phyloP scores from a whole-genome alignment of 2,797 vertebrate species.

The Tauraco hartlaubi region DNA sequence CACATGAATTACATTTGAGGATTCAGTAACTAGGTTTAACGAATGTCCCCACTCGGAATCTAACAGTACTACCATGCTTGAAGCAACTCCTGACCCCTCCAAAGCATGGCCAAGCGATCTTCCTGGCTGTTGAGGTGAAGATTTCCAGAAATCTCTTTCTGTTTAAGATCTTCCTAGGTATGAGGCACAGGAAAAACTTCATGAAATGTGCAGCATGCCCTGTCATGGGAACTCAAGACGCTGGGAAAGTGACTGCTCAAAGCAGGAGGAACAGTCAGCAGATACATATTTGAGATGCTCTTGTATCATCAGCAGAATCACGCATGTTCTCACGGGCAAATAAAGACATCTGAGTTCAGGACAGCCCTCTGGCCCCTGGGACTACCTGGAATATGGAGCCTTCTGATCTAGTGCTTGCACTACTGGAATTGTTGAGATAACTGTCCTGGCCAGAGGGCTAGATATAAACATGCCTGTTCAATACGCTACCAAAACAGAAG shows the following conservation, averaged over 20 bases:
- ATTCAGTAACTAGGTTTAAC: not conserved
- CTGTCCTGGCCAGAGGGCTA: not conserved
- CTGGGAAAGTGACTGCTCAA: not conserved
- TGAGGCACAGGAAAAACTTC: not conserved
- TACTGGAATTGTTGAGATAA: not conserved
- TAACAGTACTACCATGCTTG: not conserved
- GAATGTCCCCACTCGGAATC: not conserved
- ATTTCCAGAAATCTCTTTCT: not conserved
- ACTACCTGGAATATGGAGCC: not conserved
- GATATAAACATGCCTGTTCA: not conserved
- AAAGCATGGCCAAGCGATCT: not conserved
- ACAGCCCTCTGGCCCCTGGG: not conserved
- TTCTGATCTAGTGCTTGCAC: not conserved
- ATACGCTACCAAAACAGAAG: not conserved
- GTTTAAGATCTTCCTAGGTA: not conserved
- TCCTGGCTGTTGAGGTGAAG: not conserved
- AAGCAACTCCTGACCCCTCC: not conserved
- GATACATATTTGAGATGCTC: not conserved
- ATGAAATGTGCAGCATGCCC: rapidly evolving
- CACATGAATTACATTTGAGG: not conserved
- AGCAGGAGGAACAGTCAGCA: not conserved
- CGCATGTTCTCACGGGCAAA: not conserved
- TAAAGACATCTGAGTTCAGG: slow-evolving; percentile 12
- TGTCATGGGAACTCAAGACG: not conserved
- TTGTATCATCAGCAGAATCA: not conserved